Evolutionary conservation across 2,888 invertebrate genomes (phyloP), one percentile per base, ranked within the genome.

Genomic region (Lucinisca nassula): DNA sequence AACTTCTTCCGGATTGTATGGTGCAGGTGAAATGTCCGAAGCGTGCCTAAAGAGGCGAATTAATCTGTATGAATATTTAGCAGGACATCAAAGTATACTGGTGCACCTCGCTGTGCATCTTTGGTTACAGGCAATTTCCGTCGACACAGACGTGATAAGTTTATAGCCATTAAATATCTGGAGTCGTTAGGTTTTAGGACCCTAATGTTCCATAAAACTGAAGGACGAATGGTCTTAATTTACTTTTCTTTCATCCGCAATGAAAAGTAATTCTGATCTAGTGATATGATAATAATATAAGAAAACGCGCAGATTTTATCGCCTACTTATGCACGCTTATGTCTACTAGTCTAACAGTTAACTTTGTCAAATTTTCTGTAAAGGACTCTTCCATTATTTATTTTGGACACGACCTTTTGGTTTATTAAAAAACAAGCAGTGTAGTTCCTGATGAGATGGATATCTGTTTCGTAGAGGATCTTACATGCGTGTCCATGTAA

Each of bases 71-170:
- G 35, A 8, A n/a, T n/a, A 67, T 30, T 67, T 67, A 67, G 35
- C 67, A 67, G 76, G 76, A 76, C 87, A 84, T 87, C 87, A 87
- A 87, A 87, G 84, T 24, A 32, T 8, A 1, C 30, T 27, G 8
- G 12, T 30, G n/a, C 30, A 45, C 17, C 51, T 30, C 17, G 21
- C 24, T 24, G 55, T 14, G 51, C 37, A 55, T 80, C 80, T 87
- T 84, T 79, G 74, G 84, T 87, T 87, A 80, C 87, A 78, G 72
- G 40, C 84, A 87, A 84, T 87, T 83, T 81, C 87, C 80, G 84
- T 80, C 74, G 74, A 81, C 78, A 81, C 80, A 74, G 75, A 74
- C 74, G 67, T 70, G 70, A 70, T 72, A 72, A 79, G 67, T 79
- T 79, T 79, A 79, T 49, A 12, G 40, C 38, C 45, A 70, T 38